These are phyloP conservation scores for Iphiclides podalirius DNA, from an alignment of 2,888 invertebrate genomes.

Conservation along the genomic window DNA sequence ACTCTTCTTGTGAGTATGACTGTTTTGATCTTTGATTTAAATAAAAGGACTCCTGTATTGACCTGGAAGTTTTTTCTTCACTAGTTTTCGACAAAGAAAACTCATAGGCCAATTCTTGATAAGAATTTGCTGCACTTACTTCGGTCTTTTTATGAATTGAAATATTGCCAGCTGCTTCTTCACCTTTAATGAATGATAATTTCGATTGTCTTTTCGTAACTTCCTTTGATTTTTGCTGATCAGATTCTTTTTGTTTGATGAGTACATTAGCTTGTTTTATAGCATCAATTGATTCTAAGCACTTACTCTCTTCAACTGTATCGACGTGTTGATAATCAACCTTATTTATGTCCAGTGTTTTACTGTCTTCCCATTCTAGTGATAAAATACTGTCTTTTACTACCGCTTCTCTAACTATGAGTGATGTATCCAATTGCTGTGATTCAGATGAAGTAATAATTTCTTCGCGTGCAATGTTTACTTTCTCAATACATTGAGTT, in stretches of 20 bases:
- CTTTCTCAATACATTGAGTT: background rate
- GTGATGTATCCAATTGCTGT: background rate
- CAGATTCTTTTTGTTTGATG: background rate
- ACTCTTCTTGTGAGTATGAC: background rate
- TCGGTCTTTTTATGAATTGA: slow-evolving; percentile 1
- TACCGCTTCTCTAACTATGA: background rate
- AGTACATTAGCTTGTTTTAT: background rate
- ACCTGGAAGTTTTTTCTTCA: background rate
- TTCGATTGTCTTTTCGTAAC: background rate
- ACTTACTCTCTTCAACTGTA: background rate
- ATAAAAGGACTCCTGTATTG: background rate
- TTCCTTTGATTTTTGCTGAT: background rate
- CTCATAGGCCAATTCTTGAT: slow-evolving; percentile 1
- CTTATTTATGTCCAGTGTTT: background rate
- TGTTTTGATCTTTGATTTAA: slow-evolving; percentile 1
- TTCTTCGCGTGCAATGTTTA: background rate
- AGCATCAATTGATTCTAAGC: background rate
- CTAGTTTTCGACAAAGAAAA: background rate
- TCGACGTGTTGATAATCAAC: background rate
- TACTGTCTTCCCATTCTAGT: background rate
- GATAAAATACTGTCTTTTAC: background rate
- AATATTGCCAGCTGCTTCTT: slow-evolving; percentile 4
- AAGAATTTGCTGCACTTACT: background rate
- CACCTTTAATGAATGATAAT: background rate
- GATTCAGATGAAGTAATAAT: background rate